Base-by-base conservation (phyloP, 2,888 invertebrate genomes). In the Orthosia cruda region DNA sequence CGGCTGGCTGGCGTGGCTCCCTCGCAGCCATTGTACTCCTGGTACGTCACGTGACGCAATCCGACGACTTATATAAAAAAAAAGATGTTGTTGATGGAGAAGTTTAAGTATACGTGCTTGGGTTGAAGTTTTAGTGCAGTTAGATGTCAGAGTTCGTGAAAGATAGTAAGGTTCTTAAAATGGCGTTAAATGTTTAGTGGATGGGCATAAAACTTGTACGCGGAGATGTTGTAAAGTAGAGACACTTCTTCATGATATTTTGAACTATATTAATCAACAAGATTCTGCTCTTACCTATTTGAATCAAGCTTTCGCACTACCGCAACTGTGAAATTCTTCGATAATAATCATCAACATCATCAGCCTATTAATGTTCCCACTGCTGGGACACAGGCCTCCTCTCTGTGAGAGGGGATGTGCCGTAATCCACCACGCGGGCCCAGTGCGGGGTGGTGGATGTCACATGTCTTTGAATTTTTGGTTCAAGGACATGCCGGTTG, bases 31-130 rank as follows among this genome's bases (percentile, higher is more conserved):
- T 87, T 90, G 89, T 85, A 81, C 85, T 68, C 73, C 67, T 55
- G 54, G 76, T 87, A 93, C 93, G 93, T 93, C 92, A 92, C 91
- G 88, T 90, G 92, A 92, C 71, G 74, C 83, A 90, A 93, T 88
- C 81, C 80, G 52, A 76, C 75, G 80, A 84, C 87, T 89, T 92
- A 87, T 90, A 89, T 90, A 84, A 26, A 26, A 88, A 85, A 90
- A 86, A 88, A 83, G 83, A 87, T 81, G 81, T 85, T 88, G 90
- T 89, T 91, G 89, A 89, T 89, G 84, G 77, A 80, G 68, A 71
- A 75, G 40, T 83, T 83, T 15, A 58, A 57, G 86, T 76, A 77
- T 77, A 73, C 66, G 40, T 74, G 74, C 75, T 79, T 68, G 70
- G 71, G 59, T 84, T 69, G 20, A 65, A 80, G 62, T 47, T 66